Evolutionary conservation across 2,797 vertebrate species (phyloP).

Genomic region (Scleropages formosus): DNA sequence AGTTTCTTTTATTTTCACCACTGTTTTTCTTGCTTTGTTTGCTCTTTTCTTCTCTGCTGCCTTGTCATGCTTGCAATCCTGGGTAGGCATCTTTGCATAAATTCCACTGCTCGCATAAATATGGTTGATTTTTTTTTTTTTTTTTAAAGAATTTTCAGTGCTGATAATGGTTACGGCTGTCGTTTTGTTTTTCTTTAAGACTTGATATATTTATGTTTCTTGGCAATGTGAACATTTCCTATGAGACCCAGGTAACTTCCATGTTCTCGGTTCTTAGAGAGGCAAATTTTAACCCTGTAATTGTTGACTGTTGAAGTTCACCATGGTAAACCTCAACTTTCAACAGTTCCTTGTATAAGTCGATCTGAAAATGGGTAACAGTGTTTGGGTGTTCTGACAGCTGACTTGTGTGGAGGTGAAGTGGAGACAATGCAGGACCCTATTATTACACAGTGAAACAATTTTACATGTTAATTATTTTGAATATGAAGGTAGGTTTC

Average conservation of each 20-base stretch:
- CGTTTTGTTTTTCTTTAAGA: not conserved
- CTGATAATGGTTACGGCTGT: not conserved
- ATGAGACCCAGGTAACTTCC: not conserved
- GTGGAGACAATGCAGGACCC: slow-evolving; percentile 48
- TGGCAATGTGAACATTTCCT: not conserved
- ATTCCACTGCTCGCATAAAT: not conserved
- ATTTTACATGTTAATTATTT: slow-evolving; percentile 68
- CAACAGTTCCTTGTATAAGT: slow-evolving; percentile 32
- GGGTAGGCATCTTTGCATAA: not conserved
- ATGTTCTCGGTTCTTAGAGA: not conserved
- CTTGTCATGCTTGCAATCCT: not conserved
- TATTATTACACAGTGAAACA: slow-evolving; percentile 46
- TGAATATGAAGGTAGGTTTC: slow-evolving; percentile 64
- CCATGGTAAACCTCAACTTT: slow-evolving; percentile 1
- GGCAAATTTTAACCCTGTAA: slow-evolving; percentile 4
- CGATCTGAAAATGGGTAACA: slow-evolving; percentile 34
- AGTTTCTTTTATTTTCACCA: not conserved
- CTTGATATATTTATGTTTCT: not conserved
- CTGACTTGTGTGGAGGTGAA: slow-evolving; percentile 22
- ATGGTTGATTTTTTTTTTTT: too few species aligned
- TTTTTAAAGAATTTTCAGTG: too few species aligned
- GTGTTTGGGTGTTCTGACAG: slow-evolving; percentile 31
- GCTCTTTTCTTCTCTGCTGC: not conserved
- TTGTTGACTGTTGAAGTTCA: not conserved
- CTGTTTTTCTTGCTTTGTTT: not conserved